Evolutionary conservation across 2,888 invertebrate genomes (phyloP).

Genomic region (Halictus ligatus): DNA sequence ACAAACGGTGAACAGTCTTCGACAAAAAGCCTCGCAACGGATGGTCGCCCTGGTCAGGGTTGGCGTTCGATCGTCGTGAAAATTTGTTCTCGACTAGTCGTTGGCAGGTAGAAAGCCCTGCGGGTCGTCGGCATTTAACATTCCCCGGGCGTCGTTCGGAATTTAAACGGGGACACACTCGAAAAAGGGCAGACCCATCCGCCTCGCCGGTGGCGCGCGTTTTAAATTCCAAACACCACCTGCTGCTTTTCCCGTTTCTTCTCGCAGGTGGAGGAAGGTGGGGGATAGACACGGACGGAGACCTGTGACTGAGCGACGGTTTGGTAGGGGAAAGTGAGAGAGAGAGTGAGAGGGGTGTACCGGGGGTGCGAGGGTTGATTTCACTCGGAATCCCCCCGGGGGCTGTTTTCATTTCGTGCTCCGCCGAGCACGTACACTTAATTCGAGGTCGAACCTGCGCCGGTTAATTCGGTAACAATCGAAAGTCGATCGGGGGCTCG

Average conservation of each 20-base stretch:
- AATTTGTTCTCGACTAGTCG: neutral
- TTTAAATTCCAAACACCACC: constrained; percentile 58
- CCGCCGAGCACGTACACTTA: constrained; percentile 54
- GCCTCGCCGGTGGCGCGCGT: neutral
- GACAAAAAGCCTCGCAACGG: neutral
- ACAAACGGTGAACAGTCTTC: neutral
- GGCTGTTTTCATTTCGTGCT: constrained; percentile 64
- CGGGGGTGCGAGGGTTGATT: constrained; percentile 31
- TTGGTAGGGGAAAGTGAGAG: neutral
- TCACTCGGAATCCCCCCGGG: constrained; percentile 40
- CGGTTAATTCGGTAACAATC: constrained; percentile 58
- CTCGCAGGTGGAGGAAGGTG: neutral
- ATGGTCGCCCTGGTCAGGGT: neutral
- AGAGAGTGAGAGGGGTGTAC: neutral
- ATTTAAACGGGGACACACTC: constrained; percentile 23
- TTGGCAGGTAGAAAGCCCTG: neutral
- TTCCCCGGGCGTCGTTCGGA: constrained; percentile 4
- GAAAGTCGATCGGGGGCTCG: constrained; percentile 47
- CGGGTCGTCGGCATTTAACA: neutral
- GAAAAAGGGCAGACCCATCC: constrained; percentile 23
- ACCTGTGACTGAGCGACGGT: neutral
- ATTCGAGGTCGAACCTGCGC: constrained; percentile 45
- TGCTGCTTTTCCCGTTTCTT: constrained; percentile 55
- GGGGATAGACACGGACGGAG: neutral
- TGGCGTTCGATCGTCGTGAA: neutral